These are phyloP conservation scores for Tetragonula clypearis DNA, from an alignment of 1,140 invertebrate genomes.

Conservation along the genomic window DNA sequence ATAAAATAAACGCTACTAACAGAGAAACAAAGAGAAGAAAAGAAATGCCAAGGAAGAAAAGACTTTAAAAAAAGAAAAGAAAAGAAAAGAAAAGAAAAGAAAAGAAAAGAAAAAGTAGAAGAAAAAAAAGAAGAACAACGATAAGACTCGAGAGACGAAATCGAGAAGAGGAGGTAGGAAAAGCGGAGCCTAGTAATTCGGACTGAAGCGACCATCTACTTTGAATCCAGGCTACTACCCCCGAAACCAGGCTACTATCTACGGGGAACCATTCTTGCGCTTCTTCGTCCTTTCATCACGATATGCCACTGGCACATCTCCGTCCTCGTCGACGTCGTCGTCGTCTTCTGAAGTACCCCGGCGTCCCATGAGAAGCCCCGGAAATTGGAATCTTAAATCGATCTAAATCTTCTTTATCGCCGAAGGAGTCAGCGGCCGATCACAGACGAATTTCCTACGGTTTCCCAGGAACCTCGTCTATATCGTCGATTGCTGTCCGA, in stretches of 20 bases:
- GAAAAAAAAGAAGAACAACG: not conserved
- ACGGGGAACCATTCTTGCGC: slow-evolving; percentile 45
- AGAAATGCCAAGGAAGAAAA: no score
- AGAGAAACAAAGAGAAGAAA: not conserved
- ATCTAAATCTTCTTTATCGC: slow-evolving; percentile 73
- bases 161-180: slow-evolving; percentile 2
- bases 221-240: slow-evolving; percentile 33
- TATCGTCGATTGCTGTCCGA: slow-evolving; percentile 42
- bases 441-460: slow-evolving; percentile 46
- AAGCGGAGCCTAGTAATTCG: slow-evolving; percentile 56
- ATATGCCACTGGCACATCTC: slow-evolving; percentile 54
- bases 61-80: not conserved
- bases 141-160: not conserved
- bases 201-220: slow-evolving; percentile 43
- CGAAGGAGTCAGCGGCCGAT: slow-evolving; percentile 52
- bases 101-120: no score
- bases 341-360: slow-evolving; percentile 35
- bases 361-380: slow-evolving; percentile 53
- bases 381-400: slow-evolving; percentile 79
- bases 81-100: not conserved
- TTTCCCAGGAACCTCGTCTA: slow-evolving; percentile 19
- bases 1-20: not conserved
- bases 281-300: slow-evolving; percentile 58
- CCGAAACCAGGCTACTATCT: slow-evolving; percentile 40
- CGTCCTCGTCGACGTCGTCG: slow-evolving; percentile 45